A percentile compares a stretch with the other conserved stretches of the same genome.
Conservation (phyloP, 2,797 vertebrate genomes). For the Lutjanus argentimaculatus region DNA sequence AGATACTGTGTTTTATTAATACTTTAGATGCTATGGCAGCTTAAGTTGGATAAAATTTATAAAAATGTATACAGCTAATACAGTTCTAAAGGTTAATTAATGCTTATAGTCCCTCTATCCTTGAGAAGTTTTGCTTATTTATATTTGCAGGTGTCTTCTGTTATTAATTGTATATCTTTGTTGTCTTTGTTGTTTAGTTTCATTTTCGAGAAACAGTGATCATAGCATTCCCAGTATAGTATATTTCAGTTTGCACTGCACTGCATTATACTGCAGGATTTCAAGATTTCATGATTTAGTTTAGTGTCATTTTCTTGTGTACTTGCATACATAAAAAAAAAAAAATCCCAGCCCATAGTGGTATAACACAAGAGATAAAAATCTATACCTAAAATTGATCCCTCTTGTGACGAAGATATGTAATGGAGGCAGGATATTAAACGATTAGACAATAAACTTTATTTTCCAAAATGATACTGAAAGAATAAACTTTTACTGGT, state of each 20-base stretch:
- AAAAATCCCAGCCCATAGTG: too few relatives aligned
- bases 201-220: background rate
- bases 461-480: too few relatives aligned
- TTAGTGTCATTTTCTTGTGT: too few relatives aligned
- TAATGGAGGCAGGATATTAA: too few relatives aligned
- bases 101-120: background rate
- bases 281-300: too few relatives aligned
- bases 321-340: too few relatives aligned
- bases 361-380: too few relatives aligned
- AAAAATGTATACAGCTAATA: background rate
- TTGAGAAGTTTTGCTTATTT: background rate
- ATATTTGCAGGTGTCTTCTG: background rate
- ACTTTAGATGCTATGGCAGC: background rate
- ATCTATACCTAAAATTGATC: too few relatives aligned
- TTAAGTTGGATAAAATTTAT: background rate
- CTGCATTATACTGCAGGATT: background rate
- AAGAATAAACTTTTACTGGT: too few relatives aligned
- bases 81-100: background rate
- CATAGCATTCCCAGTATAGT: background rate
- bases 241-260: background rate
- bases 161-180: background rate
- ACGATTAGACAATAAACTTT: too few relatives aligned
- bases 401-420: too few relatives aligned
- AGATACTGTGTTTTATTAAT: background rate
- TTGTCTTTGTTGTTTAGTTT: background rate